These are phyloP conservation scores for Burhinus bistriatus DNA, from an alignment of 2,113 vertebrate species.

Conservation along the genomic window DNA sequence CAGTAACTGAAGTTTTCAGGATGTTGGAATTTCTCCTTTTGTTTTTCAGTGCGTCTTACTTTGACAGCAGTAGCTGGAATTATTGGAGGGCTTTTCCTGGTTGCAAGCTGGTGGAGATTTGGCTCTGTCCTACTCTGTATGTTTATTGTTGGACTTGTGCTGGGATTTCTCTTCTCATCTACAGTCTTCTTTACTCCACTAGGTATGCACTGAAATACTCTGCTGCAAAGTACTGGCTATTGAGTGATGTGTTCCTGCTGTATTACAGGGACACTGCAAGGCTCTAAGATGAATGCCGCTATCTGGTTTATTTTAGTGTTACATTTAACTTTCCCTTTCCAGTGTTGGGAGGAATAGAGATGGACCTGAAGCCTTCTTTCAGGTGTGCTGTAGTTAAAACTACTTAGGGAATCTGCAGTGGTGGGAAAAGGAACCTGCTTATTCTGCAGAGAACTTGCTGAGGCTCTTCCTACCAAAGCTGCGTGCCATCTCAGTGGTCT, in stretches of 20 bases:
- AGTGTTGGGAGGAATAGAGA: background rate
- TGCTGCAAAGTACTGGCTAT: background rate
- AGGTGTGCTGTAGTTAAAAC: background rate
- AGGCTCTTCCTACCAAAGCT: background rate
- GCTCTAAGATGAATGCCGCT: background rate
- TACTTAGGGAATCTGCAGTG: background rate
- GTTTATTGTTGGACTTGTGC: slow-evolving; percentile 81
- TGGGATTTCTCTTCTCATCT: slow-evolving; percentile 85
- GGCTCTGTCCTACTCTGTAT: slow-evolving; percentile 82
- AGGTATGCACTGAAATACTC: slow-evolving; percentile 71
- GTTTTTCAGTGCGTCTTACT: slow-evolving; percentile 77
- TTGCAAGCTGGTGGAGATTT: slow-evolving; percentile 90
- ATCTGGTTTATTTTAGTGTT: background rate
- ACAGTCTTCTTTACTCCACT: slow-evolving; percentile 85
- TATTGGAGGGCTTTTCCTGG: slow-evolving; percentile 81
- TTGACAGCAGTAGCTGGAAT: slow-evolving; percentile 81
- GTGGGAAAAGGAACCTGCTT: background rate
- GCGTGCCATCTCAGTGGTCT: background rate
- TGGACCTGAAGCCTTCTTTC: background rate
- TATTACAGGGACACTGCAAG: background rate
- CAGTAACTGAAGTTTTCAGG: background rate
- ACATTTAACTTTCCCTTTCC: background rate
- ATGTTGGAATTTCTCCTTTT: background rate
- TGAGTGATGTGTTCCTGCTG: background rate
- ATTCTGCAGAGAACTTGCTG: background rate